Conservation (phyloP, 2,113 vertebrate genomes). For the Pelobates fuscus region DNA sequence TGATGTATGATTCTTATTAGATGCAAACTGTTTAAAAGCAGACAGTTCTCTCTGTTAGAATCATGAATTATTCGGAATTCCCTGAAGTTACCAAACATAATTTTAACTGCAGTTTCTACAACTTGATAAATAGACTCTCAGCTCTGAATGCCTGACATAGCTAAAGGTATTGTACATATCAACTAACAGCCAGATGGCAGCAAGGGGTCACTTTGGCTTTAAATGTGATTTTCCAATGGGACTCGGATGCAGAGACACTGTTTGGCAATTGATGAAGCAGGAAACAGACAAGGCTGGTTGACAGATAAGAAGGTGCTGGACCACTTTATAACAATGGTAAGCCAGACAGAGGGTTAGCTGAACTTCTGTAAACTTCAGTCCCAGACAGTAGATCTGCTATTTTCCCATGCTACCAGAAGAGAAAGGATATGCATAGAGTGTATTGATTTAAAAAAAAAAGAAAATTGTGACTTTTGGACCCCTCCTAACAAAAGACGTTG, state of each 20-base stretch:
- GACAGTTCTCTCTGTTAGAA: no score
- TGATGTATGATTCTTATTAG: no score
- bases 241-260: slow-evolving; percentile 64
- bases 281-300: slow-evolving; percentile 57
- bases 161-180: not conserved
- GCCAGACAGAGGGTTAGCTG: slow-evolving; percentile 29
- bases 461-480: no score
- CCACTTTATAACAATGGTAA: slow-evolving; percentile 40
- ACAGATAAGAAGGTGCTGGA: slow-evolving; percentile 47
- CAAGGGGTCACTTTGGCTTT: slow-evolving; percentile 62
- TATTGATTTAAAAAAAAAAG: no score
- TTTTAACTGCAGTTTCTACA: not conserved
- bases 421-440: not conserved
- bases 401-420: slow-evolving; percentile 27
- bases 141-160: not conserved
- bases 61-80: not conserved
- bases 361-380: slow-evolving; percentile 5
- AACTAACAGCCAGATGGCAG: slow-evolving; percentile 68
- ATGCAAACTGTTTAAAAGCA: no score
- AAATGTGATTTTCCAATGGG: slow-evolving; percentile 71
- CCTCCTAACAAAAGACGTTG: no score
- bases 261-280: slow-evolving; percentile 56
- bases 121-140: slow-evolving; percentile 14
- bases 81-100: not conserved
- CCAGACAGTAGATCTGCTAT: slow-evolving; percentile 25